Conservation (phyloP, 1,140 invertebrate species). For the Diprion similis region DNA sequence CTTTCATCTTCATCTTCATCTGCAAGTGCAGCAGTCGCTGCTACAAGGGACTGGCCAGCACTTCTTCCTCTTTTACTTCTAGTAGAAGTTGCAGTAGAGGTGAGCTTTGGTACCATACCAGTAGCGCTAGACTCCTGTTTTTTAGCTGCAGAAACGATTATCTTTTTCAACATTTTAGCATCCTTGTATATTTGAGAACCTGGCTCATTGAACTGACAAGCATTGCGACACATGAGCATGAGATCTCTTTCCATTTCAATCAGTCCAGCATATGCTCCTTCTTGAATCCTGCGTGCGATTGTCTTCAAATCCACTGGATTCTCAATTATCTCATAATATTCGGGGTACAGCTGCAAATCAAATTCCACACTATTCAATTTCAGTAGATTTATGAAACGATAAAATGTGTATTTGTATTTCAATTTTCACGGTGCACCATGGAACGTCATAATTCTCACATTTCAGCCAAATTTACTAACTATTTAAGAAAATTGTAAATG, state of each 20-base stretch:
- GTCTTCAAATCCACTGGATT: constrained; percentile 94
- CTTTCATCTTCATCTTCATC: constrained; percentile 69
- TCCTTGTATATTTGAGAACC: constrained; percentile 97
- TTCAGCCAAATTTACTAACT: too few species aligned
- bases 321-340: constrained; percentile 96
- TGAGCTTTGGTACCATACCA: constrained; percentile 40
- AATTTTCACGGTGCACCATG: background rate
- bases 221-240: constrained; percentile 91
- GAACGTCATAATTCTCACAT: too few species aligned
- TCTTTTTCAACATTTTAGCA: constrained; percentile 87
- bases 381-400: background rate
- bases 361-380: background rate
- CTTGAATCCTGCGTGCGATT: constrained; percentile 91
- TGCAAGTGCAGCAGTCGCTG: constrained; percentile 58
- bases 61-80: constrained; percentile 62
- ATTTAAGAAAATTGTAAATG: too few species aligned
- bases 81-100: constrained; percentile 55
- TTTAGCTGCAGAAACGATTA: constrained; percentile 62
- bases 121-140: constrained; percentile 52
- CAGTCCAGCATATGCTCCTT: constrained; percentile 77
- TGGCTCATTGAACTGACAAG: constrained; percentile 95
- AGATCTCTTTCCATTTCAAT: constrained; percentile 91
- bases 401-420: too few species aligned
- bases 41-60: constrained; percentile 58
- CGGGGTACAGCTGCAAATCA: constrained; percentile 81